Percentiles rank a stretch among this genome's conserved stretches.
These are phyloP conservation scores for Pempheris klunzingeri DNA, from an alignment of 2,797 vertebrate species.

Conservation along the genomic window DNA sequence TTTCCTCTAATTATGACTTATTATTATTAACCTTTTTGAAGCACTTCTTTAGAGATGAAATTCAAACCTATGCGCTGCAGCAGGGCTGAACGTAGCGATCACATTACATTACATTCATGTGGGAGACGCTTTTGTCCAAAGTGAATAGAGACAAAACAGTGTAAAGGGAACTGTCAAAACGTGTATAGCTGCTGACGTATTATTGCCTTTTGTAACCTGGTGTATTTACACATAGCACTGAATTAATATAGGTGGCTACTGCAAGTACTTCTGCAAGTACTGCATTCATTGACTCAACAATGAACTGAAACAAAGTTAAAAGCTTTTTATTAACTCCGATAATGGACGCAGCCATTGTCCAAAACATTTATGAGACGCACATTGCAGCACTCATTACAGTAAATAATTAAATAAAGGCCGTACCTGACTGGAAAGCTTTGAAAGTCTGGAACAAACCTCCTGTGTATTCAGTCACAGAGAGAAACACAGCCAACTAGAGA, in stretches of 20 bases:
- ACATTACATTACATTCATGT: background rate
- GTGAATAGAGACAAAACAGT: background rate
- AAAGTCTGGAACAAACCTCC: background rate
- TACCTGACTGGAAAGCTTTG: slow-evolving; percentile 18
- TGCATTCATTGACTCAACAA: slow-evolving; percentile 12
- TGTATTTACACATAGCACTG: slow-evolving; percentile 9
- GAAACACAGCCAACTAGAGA: background rate
- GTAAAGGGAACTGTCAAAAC: background rate
- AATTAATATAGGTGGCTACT: background rate
- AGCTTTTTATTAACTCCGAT: slow-evolving; percentile 38
- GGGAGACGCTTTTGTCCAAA: background rate
- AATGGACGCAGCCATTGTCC: slow-evolving; percentile 36
- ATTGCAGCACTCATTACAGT: slow-evolving; percentile 25
- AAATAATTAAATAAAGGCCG: slow-evolving; percentile 32
- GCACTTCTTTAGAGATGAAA: background rate
- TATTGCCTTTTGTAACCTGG: background rate
- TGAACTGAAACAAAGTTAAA: slow-evolving; percentile 12
- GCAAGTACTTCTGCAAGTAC: background rate
- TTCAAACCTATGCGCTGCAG: no score
- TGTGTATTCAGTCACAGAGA: background rate
- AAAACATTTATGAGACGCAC: slow-evolving; percentile 25
- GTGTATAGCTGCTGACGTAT: background rate
- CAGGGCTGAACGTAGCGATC: background rate
- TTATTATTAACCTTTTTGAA: background rate
- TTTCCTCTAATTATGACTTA: background rate